phyloP scores from a whole-genome alignment of 2,113 vertebrate genomes.

The Typhlomys cinereus region DNA sequence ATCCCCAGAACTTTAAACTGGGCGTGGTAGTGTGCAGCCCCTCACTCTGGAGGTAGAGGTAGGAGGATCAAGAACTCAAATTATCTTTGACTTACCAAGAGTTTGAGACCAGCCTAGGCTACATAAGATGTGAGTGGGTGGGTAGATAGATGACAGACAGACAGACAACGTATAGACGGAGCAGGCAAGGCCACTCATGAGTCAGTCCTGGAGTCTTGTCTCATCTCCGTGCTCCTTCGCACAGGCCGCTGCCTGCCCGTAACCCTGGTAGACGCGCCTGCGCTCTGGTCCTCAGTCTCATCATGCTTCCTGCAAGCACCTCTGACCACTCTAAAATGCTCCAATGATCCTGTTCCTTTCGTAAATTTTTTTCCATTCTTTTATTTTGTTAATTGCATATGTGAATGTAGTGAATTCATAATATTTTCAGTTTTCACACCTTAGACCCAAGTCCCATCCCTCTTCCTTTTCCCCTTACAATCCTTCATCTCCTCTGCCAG shows the following conservation, averaged over 20 bases:
- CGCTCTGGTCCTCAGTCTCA: neutral
- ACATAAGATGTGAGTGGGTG: neutral
- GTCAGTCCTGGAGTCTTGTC: neutral
- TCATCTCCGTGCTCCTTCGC: neutral
- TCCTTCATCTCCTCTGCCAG: no score
- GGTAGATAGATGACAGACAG: neutral
- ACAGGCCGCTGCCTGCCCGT: neutral
- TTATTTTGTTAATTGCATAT: no score
- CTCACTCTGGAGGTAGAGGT: neutral
- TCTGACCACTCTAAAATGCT: neutral
- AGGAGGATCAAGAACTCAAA: neutral
- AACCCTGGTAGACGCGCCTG: neutral
- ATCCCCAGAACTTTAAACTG: neutral
- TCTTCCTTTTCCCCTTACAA: no score
- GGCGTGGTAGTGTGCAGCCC: neutral
- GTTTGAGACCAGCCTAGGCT: neutral
- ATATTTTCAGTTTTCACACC: no score
- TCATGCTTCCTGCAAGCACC: neutral
- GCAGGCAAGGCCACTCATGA: neutral
- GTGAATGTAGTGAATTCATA: no score
- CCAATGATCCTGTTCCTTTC: neutral
- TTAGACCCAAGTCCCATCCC: no score
- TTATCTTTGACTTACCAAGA: neutral
- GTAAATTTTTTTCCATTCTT: no score
- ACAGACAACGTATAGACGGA: neutral